phyloP scores from a whole-genome alignment of 2,113 vertebrate species.

The Polypterus senegalus region DNA sequence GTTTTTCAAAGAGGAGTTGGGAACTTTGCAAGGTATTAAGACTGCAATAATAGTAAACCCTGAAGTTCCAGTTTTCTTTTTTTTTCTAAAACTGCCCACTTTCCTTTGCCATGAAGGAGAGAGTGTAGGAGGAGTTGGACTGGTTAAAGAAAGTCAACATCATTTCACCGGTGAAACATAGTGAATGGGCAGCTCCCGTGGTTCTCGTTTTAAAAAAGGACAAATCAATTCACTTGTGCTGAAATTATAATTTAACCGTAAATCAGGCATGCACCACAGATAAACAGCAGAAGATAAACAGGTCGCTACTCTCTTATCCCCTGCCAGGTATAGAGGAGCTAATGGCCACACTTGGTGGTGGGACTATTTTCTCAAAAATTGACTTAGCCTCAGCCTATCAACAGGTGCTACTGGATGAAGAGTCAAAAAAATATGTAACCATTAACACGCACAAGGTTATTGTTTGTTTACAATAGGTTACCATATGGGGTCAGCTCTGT shows the following conservation, averaged over 20 bases:
- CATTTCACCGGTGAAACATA: constrained; percentile 14
- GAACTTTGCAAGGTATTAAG: too few relatives aligned
- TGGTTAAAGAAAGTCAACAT: constrained; percentile 4
- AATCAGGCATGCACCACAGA: constrained; percentile 18
- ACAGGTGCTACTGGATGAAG: too few relatives aligned
- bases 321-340: constrained; percentile 17
- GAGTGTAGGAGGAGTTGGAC: constrained; percentile 5
- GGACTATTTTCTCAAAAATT: constrained; percentile 19
- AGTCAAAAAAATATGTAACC: too few relatives aligned
- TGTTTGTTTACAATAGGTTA: constrained; percentile 13
- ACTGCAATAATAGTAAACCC: constrained; percentile 14
- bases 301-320: too few relatives aligned
- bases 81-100: constrained; percentile 11
- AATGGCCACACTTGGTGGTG: constrained; percentile 18
- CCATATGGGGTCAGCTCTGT: neutral
- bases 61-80: neutral
- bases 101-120: constrained; percentile 15
- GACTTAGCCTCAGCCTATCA: too few relatives aligned
- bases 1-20: too few relatives aligned
- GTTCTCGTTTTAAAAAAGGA: constrained; percentile 16
- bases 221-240: constrained; percentile 10
- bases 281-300: too few relatives aligned
- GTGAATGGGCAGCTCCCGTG: constrained; percentile 17
- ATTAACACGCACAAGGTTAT: neutral
- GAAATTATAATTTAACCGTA: constrained; percentile 18